These are phyloP conservation scores for Drepanosiphum platanoidis DNA, from an alignment of 2,888 invertebrate species.

Conservation along the genomic window DNA sequence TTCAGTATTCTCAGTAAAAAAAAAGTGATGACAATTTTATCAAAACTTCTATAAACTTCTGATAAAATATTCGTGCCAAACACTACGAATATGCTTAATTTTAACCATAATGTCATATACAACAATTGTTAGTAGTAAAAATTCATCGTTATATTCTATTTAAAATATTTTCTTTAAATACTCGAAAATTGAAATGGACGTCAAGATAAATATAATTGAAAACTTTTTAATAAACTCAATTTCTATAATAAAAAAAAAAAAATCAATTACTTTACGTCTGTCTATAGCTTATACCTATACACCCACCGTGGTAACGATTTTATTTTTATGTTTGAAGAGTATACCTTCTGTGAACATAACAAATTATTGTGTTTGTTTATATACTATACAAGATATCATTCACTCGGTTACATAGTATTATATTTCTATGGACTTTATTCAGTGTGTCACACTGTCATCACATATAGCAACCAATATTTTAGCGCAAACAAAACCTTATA, in stretches of 20 bases:
- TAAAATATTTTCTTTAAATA: neutral
- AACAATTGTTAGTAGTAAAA: neutral
- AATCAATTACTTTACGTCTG: constrained; percentile 8
- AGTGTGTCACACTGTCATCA: neutral
- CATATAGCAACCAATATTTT: neutral
- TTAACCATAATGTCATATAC: neutral
- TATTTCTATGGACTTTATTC: constrained; percentile 12
- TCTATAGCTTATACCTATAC: neutral
- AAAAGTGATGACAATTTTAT: neutral
- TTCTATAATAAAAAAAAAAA: neutral
- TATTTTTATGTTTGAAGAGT: constrained; percentile 31
- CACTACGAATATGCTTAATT: neutral
- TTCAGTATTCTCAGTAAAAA: too few species aligned
- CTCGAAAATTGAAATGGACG: neutral
- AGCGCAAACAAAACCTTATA: neutral
- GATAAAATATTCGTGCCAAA: neutral
- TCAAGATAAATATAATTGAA: neutral
- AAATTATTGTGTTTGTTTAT: constrained; percentile 28
- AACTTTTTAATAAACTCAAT: neutral
- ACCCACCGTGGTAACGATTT: neutral
- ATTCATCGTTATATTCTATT: neutral
- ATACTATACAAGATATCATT: neutral
- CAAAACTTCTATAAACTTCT: neutral
- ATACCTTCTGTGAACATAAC: constrained; percentile 20
- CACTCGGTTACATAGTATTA: constrained; percentile 10